Base-by-base conservation (phyloP, 2,888 invertebrate species). In the Horisme vitalbata region DNA sequence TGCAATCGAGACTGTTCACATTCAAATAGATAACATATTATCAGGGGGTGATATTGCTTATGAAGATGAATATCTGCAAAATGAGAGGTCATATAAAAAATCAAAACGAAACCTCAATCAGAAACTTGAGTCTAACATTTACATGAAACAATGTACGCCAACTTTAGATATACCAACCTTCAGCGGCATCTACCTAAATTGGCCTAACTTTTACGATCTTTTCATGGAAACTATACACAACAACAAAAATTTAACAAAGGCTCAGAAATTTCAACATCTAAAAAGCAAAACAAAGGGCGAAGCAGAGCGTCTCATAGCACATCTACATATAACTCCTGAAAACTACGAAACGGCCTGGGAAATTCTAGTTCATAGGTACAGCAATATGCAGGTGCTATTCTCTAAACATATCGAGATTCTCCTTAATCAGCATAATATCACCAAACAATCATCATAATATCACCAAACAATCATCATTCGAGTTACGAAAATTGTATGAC, bases 401-500 rank as follows among this genome's bases (percentile, higher is more conserved):
- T 13, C 14, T 7, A 14, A 30, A 14, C n/a, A 8, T 14, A 7
- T 14, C 14, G 7, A 23, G 23, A 8, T 23, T 23, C 7, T 23
- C 5, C 8, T 23, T 6, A 23, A 23, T 7, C n/a, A 8, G 8
- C n/a, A 23, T 7, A 15, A 3, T 15, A 15, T 15, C 15, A 15
- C 3, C 15, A 15, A 30, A 14, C 14, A 30, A 30, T 15, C n/a
- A n/a, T n/a, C n/a, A n/a, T n/a, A n/a, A n/a, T n/a, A n/a, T n/a
- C n/a, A n/a, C n/a, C n/a, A n/a, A n/a, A n/a, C n/a, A n/a, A n/a
- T n/a, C 15, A 15, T 3, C 26, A 11, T 5, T 10, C 13, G 1
- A 39, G n/a, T 4, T 30, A n/a, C 21, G 21, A 45, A 24, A 43
- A 7, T 18, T 54, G 0, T 39, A 57, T 41, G 57, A 59, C 14